phyloP scores from a whole-genome alignment of 2,113 vertebrate genomes.

The Malurus alboscapulatus region DNA sequence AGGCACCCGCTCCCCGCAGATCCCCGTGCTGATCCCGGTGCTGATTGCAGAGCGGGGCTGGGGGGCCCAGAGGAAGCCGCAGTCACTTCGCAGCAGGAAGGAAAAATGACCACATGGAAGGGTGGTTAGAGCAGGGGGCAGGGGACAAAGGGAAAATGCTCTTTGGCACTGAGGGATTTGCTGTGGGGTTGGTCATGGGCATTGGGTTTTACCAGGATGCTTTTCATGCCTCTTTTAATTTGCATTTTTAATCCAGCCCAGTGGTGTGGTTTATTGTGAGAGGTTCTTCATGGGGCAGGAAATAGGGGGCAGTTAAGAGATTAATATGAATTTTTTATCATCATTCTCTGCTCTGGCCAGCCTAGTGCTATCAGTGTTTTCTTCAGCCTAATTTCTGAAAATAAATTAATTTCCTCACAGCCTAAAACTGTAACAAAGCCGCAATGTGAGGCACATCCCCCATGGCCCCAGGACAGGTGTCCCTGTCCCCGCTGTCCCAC shows the following conservation, averaged over 20 bases:
- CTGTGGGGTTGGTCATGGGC: background rate
- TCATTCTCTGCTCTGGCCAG: background rate
- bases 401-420: background rate
- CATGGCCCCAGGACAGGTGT: background rate
- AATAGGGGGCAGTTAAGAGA: background rate
- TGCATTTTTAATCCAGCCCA: background rate
- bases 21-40: background rate
- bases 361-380: background rate
- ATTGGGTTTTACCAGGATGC: background rate
- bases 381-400: background rate
- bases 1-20: conserved; percentile 13
- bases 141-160: background rate
- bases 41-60: conserved; percentile 3
- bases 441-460: background rate
- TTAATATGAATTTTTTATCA: background rate
- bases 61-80: conserved; percentile 59
- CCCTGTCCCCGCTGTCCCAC: background rate
- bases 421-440: background rate
- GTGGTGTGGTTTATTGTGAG: background rate
- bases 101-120: conserved; percentile 71
- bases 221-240: background rate
- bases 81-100: conserved; percentile 67
- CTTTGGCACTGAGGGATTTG: background rate
- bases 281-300: background rate
- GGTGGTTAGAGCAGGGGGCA: conserved; percentile 17